Evolutionary conservation across 2,797 vertebrate species (phyloP), one percentile per base, ranked within the genome.

Genomic region (Rhinatrema bivittatum): DNA sequence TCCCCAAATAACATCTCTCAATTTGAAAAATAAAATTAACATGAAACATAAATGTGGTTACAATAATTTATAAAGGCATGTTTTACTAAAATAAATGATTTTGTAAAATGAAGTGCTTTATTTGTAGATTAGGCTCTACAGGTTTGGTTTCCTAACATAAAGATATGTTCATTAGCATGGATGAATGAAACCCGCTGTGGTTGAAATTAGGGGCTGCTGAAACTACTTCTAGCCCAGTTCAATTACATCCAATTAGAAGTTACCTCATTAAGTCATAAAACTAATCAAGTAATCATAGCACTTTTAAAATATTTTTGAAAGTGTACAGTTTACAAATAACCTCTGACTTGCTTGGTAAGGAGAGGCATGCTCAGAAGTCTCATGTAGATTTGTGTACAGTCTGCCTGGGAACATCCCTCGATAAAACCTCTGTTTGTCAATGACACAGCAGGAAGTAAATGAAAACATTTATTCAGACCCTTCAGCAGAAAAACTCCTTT

Each of bases 381-480:
- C 42, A 41, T 35, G 38, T 12, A 61, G 33, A 44, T 75, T 62
- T 58, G 62, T 73, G 78, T 79, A 62, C 56, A 50, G 28, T 44
- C 53, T 62, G 44, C 9, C 41, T 50, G 47, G 50, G 61, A 71
- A 54, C 5, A 2, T 62, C 72, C 50, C 46, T 41, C 42, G 65
- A 70, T 57, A 78, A 65, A 68, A 56, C 49, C 51, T 67, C 67
- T 57, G 76, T 84, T 73, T 78, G 72, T 76, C 73, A 79, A 62
- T 71, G 74, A 56, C 68, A 65, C 74, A 76, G 72, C 52, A 54
- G 78, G 71, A 62, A 76, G 68, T 68, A 81, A 81, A 81, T 76
- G 70, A 76, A 81, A 78, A 79, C 59, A 66, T 74, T 82, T 79
- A 69, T 81, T 81, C 64, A 72, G 70, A 76, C 68, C 70, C 67